phyloP scores from a whole-genome alignment of 2,797 vertebrate genomes.

The Chelonia mydas region DNA sequence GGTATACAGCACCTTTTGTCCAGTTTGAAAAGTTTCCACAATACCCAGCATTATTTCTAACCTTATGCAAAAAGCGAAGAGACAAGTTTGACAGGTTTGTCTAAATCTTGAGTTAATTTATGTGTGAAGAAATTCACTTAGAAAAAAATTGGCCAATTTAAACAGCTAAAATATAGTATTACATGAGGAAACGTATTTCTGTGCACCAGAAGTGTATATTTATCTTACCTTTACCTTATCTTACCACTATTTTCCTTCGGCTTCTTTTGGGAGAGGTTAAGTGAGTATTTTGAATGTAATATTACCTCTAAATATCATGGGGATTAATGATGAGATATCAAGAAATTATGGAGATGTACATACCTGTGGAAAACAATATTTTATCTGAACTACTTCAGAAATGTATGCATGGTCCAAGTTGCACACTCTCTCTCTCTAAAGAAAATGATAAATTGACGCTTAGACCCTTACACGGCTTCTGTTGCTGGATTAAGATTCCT shows the following conservation, averaged over 20 bases:
- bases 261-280: slow-evolving; percentile 43
- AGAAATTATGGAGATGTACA: slow-evolving; percentile 38
- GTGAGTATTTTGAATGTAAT: slow-evolving; percentile 20
- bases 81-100: slow-evolving; percentile 4
- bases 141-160: slow-evolving; percentile 16
- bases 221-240: slow-evolving; percentile 22
- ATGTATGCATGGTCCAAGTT: neutral
- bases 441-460: slow-evolving; percentile 53
- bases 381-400: slow-evolving; percentile 23
- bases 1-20: neutral
- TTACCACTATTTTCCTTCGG: slow-evolving; percentile 54
- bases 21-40: neutral
- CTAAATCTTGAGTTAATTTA: neutral
- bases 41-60: neutral
- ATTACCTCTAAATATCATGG: neutral
- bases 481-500: slow-evolving; percentile 49
- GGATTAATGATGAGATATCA: slow-evolving; percentile 21
- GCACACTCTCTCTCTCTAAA: neutral
- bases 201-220: neutral
- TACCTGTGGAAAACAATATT: slow-evolving; percentile 41
- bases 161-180: neutral
- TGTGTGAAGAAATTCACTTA: neutral
- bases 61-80: neutral
- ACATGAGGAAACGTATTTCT: slow-evolving; percentile 39
- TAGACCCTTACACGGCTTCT: neutral